These are phyloP conservation scores for Drosophila merina DNA, from an alignment of 2,888 invertebrate species.

Conservation along the genomic window DNA sequence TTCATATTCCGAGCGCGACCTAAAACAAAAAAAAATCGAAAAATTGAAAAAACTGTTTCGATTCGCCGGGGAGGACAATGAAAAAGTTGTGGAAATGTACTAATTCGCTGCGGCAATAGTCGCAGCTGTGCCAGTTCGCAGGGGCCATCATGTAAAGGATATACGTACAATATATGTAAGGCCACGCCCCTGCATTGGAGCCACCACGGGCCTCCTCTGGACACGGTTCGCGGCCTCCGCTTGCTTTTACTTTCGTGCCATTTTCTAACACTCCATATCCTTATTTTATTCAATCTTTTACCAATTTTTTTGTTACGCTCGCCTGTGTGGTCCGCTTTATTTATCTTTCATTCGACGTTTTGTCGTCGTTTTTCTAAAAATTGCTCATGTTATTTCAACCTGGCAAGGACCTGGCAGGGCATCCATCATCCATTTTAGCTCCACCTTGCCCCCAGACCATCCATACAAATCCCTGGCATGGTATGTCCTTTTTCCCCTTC, in stretches of 20 bases:
- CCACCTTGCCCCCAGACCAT: slow-evolving; percentile 13
- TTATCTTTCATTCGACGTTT: slow-evolving; percentile 80
- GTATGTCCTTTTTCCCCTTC: slow-evolving; percentile 10
- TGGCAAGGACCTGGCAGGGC: slow-evolving; percentile 55
- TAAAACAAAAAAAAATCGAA: slow-evolving; percentile 16
- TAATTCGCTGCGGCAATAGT: slow-evolving; percentile 50
- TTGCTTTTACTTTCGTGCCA: slow-evolving; percentile 29
- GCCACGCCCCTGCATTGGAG: slow-evolving; percentile 52
- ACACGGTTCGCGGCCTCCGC: slow-evolving; percentile 26
- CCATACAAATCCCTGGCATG: slow-evolving; percentile 1
- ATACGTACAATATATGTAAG: slow-evolving; percentile 22
- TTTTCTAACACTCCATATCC: slow-evolving; percentile 38
- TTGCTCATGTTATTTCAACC: slow-evolving; percentile 74
- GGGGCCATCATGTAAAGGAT: slow-evolving; percentile 65
- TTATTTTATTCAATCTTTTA: slow-evolving; percentile 42
- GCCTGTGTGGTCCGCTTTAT: slow-evolving; percentile 59
- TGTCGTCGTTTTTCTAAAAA: slow-evolving; percentile 76
- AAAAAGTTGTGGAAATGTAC: slow-evolving; percentile 46
- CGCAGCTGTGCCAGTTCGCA: slow-evolving; percentile 73
- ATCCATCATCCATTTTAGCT: slow-evolving; percentile 7
- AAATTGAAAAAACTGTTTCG: slow-evolving; percentile 23
- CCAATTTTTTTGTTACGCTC: slow-evolving; percentile 49
- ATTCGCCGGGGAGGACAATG: slow-evolving; percentile 7
- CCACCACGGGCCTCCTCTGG: slow-evolving; percentile 10
- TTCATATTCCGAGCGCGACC: slow-evolving; percentile 51